Evolutionary conservation across 2,113 vertebrate genomes (phyloP).

Genomic region (Corythornis cristatus): DNA sequence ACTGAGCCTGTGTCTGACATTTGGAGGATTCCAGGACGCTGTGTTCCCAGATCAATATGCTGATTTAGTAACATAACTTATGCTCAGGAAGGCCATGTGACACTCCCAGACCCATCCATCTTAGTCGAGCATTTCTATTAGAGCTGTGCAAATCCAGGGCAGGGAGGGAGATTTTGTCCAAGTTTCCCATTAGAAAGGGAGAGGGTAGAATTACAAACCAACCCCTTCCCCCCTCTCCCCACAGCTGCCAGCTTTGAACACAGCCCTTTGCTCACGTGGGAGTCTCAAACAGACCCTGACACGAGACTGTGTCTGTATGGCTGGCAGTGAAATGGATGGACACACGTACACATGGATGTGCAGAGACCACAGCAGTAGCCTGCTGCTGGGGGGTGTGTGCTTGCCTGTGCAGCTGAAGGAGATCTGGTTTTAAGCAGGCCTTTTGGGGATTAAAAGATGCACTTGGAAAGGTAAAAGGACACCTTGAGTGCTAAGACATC

Average conservation of each 20-base stretch:
- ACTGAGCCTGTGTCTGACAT: conserved; percentile 63
- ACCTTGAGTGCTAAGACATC: not conserved
- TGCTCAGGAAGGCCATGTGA: conserved; percentile 61
- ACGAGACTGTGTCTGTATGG: not conserved
- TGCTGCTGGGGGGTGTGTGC: not conserved
- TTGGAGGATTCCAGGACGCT: conserved; percentile 66
- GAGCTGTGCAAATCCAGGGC: conserved; percentile 16
- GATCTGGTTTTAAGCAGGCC: not conserved
- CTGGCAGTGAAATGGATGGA: not conserved
- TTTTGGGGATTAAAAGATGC: not conserved
- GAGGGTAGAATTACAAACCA: not conserved
- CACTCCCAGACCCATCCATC: conserved; percentile 56
- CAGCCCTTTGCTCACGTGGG: not conserved
- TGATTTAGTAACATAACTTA: conserved; percentile 69
- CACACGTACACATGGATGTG: not conserved
- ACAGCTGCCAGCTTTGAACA: not conserved
- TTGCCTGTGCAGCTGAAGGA: not conserved
- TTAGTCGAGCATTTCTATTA: conserved; percentile 37
- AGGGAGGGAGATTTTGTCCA: not conserved
- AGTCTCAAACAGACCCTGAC: not conserved
- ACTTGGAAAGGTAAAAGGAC: not conserved
- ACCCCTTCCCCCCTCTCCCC: fast-evolving
- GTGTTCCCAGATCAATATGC: conserved; percentile 70
- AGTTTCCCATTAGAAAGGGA: not conserved
- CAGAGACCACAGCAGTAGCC: not conserved